Base-by-base conservation (phyloP, 2,113 vertebrate genomes). In the Ptychochromis oligacanthus region DNA sequence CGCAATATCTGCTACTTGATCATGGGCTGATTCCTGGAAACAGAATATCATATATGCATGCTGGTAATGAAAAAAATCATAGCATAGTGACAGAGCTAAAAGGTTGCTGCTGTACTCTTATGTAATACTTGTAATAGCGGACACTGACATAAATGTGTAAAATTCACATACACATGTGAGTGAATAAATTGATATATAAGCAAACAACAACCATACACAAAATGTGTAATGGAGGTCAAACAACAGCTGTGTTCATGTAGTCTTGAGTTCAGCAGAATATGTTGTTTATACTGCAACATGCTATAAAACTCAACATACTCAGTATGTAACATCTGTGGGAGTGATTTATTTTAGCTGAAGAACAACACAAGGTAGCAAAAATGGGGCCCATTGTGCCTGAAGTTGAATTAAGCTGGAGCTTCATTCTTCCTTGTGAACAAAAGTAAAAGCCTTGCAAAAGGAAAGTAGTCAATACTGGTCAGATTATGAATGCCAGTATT, bases 391-490 rank as follows among this genome's bases (percentile, higher is more conserved):
- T 54, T 57, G 59, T n/a, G 31, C 11, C 31, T 78, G 57, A 75
- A 18, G 5, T 14, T 20, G 34, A 83, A 81, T 77, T 52, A 59
- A 24, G 82, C 5, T 34, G 24, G 12, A 20, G 17, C 61, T 20
- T 18, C 52, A 74, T 49, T 82, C 26, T 67, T 82, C 18, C 11
- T 24, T 61, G 31, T 20, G 75, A 81, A 83, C 46, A 84, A 83
- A 88, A 86, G 82, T 59, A 56, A 60, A 70, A 61, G 52, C 24
- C 7, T 40, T 13, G 87, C 61, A 81, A 86, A 86, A 75, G 54
- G 24, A 87, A 78, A 46, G 84, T 59, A 89, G 80, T 93, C 87
- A 89, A 92, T 92, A 91, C 81, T 79, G 75, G 40, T n/a, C 67
- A 86, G 77, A 88, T 88, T 87, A 87, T 70, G 15, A 88, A 84